These are phyloP conservation scores for Alca torda DNA, from an alignment of 2,797 vertebrate genomes.

Conservation along the genomic window DNA sequence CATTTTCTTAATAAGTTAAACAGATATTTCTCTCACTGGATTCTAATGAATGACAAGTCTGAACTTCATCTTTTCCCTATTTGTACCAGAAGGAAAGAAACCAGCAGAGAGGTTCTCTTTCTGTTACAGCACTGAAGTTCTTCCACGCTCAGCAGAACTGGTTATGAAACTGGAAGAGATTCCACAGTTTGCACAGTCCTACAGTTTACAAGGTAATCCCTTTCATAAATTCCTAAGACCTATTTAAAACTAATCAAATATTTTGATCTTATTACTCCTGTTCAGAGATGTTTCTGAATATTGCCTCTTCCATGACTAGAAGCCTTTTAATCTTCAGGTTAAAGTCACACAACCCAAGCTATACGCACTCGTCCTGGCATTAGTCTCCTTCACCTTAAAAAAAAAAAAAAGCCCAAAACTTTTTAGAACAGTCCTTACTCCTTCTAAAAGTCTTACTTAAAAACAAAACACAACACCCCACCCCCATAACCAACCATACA, in stretches of 20 bases:
- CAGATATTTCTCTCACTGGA: not conserved
- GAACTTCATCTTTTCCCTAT: not conserved
- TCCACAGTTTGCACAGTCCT: fast-evolving
- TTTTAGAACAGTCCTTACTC: not conserved
- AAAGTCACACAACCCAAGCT: not conserved
- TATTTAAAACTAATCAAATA: not conserved
- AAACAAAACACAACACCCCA: not conserved
- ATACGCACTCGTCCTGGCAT: too few relatives aligned
- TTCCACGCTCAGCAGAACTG: not conserved
- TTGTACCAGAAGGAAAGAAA: not conserved
- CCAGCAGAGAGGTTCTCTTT: not conserved
- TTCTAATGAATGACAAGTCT: not conserved
- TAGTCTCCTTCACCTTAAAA: not conserved
- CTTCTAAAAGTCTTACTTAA: not conserved
- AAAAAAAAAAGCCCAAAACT: not conserved
- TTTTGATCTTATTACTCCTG: not conserved
- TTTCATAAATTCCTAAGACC: not conserved
- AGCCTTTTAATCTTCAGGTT: not conserved
- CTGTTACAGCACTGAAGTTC: not conserved
- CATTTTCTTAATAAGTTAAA: not conserved
- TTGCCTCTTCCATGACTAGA: not conserved
- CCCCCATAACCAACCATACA: fast-evolving
- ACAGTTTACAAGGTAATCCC: not conserved
- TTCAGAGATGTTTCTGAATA: not conserved
- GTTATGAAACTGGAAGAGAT: not conserved